Percentiles rank a stretch among this genome's conserved stretches.
Evolutionary conservation across 2,888 invertebrate genomes (phyloP).

Genomic region (Caenorhabditis zanzibari): DNA sequence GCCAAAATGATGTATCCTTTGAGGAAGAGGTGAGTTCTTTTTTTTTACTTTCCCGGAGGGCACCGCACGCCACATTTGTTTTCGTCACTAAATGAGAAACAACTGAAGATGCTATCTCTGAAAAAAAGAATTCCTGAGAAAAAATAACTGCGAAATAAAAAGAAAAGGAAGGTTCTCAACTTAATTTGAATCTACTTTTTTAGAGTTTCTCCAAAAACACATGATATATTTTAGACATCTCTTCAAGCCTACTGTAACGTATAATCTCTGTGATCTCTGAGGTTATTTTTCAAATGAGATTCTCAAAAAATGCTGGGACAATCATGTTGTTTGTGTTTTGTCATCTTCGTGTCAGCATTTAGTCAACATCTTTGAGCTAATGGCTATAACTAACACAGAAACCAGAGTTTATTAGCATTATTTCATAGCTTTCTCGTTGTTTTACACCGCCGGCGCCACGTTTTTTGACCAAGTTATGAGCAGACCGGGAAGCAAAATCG

Average conservation of each 20-base stretch:
- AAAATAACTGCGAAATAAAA: slow-evolving; percentile 34
- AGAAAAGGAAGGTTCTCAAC: neutral
- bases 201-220: neutral
- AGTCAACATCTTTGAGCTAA: slow-evolving; percentile 21
- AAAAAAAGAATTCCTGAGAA: slow-evolving; percentile 15
- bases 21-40: slow-evolving; percentile 59
- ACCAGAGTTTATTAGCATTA: slow-evolving; percentile 56
- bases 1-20: slow-evolving; percentile 47
- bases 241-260: neutral
- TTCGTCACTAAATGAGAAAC: slow-evolving; percentile 44
- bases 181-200: slow-evolving; percentile 16
- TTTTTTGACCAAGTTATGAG: slow-evolving; percentile 23
- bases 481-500: slow-evolving; percentile 24
- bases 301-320: neutral
- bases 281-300: slow-evolving; percentile 7
- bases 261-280: slow-evolving; percentile 30
- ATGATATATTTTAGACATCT: slow-evolving; percentile 10
- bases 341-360: slow-evolving; percentile 2
- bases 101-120: slow-evolving; percentile 39
- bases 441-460: slow-evolving; percentile 26
- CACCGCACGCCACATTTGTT: slow-evolving; percentile 54
- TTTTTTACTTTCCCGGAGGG: slow-evolving; percentile 19
- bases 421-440: slow-evolving; percentile 34
- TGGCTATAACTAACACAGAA: slow-evolving; percentile 33
- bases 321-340: slow-evolving; percentile 38